These are phyloP conservation scores for Caenorhabditis panamensis DNA, from an alignment of 2,888 invertebrate genomes.

Conservation along the genomic window DNA sequence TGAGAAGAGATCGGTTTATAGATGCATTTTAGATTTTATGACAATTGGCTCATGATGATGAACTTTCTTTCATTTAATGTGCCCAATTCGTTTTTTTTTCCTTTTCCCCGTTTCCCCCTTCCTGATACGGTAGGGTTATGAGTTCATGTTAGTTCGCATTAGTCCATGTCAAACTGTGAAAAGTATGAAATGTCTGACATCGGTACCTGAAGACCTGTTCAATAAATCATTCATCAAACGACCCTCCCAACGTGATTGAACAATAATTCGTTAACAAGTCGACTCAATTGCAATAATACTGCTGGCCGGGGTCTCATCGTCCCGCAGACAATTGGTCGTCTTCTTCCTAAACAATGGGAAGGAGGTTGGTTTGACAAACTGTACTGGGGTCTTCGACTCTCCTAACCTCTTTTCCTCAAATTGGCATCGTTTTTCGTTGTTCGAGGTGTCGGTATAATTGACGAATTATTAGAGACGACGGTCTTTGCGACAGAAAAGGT, in stretches of 20 bases:
- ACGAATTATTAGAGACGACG: conserved; percentile 58
- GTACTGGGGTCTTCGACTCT: conserved; percentile 7
- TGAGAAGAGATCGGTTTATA: conserved; percentile 25
- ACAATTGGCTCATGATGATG: conserved; percentile 24
- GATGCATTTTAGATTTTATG: conserved; percentile 56
- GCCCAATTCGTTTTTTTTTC: neutral
- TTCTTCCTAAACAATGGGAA: conserved; percentile 50
- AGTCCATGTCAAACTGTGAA: conserved; percentile 21
- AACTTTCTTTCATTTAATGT: conserved; percentile 29
- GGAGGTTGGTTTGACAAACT: conserved; percentile 58
- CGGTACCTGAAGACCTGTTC: conserved; percentile 42
- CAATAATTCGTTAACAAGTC: conserved; percentile 59
- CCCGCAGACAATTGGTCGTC: conserved; percentile 32
- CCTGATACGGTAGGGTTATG: conserved; percentile 41
- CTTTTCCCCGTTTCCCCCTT: neutral
- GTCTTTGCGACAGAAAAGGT: conserved; percentile 43
- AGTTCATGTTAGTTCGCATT: conserved; percentile 2
- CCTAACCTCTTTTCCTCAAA: conserved; percentile 56
- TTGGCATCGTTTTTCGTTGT: conserved; percentile 49
- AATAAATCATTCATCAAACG: conserved; percentile 56
- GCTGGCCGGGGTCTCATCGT: conserved; percentile 7
- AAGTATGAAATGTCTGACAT: conserved; percentile 32
- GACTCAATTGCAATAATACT: conserved; percentile 59
- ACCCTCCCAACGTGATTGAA: conserved; percentile 54
- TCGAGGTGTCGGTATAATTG: conserved; percentile 60